A percentile compares a stretch with the other conserved stretches of the same genome.
These are phyloP conservation scores for Reticulitermes lucifugus DNA, from an alignment of 2,888 invertebrate species.

Conservation along the genomic window DNA sequence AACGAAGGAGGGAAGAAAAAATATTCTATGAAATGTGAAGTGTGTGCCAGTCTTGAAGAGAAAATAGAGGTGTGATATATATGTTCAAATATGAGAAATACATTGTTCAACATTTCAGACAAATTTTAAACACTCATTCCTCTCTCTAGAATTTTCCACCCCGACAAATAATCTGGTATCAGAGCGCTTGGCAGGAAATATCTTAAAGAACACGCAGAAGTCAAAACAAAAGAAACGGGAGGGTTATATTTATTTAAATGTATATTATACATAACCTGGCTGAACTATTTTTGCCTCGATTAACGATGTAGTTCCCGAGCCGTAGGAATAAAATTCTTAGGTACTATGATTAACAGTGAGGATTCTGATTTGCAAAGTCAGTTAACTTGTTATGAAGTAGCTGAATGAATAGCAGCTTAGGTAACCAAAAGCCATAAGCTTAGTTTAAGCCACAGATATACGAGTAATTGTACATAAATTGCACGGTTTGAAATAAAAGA, in stretches of 20 bases:
- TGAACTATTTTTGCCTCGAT: background rate
- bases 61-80: conserved; percentile 19
- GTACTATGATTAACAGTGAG: too few relatives aligned
- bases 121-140: background rate
- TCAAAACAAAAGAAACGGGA: background rate
- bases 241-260: background rate
- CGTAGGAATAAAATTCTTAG: too few relatives aligned
- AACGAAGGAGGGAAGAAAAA: conserved; percentile 3
- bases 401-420: too few relatives aligned
- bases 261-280: background rate
- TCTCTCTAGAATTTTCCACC: background rate
- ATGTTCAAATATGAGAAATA: conserved; percentile 9
- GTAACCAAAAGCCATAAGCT: too few relatives aligned
- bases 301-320: background rate
- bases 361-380: too few relatives aligned
- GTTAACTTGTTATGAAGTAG: too few relatives aligned
- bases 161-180: background rate
- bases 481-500: too few relatives aligned
- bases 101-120: conserved; percentile 12
- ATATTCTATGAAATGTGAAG: background rate
- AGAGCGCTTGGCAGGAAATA: background rate
- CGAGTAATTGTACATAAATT: too few relatives aligned
- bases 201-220: background rate
- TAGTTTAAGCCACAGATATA: too few relatives aligned
- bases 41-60: background rate